Evolutionary conservation across 37 sponge, comb jelly and placozoan species (phyloP), one percentile per base, ranked within the genome.

Genomic region (Ephydatia muelleri): DNA sequence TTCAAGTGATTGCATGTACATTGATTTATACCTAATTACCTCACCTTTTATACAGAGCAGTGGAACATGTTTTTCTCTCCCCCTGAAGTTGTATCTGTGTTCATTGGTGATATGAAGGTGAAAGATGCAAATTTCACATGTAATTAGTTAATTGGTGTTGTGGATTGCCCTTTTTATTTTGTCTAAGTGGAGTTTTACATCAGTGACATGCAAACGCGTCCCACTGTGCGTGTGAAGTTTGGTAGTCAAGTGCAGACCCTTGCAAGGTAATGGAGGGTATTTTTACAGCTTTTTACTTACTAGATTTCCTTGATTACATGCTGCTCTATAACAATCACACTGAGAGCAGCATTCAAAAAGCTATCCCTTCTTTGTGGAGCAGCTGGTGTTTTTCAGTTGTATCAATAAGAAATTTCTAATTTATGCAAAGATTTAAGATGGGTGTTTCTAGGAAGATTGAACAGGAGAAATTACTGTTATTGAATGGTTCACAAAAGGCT

Each of bases 291-390:
- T 12, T 81, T 27, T 27, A 34, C 65, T 2, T 66, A 34, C 37
- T 23, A 12, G 26, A 11, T 11, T 65, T 3, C 49, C 64, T 28
- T 35, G 32, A 0, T n/a, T 68, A 91, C 88, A 33, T 91, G 88
- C 65, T 74, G 86, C 38, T 91, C 91, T 21, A 86, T 91, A 49
- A 87, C 91, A 43, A 84, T 91, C 34, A 66, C 88, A 23, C 84
- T 91, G 0, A 78, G 69, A 66, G 88, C 88, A 72, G 91, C 87
- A n/a, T 47, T 91, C 30, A 83, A 83, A 32, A 67, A 82, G 6
- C 87, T 87, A 21, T 35, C 65, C 0, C 38, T 87, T 0, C 79
- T 85, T 29, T 78, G 49, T 29, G 40, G 48, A 6, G 23, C 12
- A 36, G 48, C 75, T 32, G 84, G 66, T 11, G 65, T 38, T 6